Conservation (phyloP, 2,888 invertebrate species). For the Conomelus anceps region DNA sequence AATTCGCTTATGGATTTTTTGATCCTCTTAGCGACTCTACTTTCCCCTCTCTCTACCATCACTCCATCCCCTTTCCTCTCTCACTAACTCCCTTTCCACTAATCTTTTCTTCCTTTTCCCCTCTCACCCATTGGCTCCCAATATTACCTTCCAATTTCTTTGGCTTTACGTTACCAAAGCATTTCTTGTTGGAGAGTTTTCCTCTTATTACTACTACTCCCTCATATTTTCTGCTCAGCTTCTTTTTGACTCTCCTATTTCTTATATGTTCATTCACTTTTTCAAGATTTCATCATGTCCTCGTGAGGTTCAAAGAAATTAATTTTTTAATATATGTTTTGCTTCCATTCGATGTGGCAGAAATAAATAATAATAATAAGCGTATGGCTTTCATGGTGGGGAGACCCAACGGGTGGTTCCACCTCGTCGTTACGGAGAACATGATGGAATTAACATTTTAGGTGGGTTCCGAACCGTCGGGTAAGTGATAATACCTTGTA, state of each 20-base stretch:
- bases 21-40: conserved; percentile 16
- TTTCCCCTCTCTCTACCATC: background rate
- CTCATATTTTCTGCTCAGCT: background rate
- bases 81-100: background rate
- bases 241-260: background rate
- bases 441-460: too few relatives aligned
- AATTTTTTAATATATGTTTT: too few relatives aligned
- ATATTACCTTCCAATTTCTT: conserved; percentile 23
- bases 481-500: too few relatives aligned
- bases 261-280: background rate
- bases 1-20: conserved; percentile 24
- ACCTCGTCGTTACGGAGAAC: too few relatives aligned
- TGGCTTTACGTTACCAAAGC: background rate
- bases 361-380: too few relatives aligned
- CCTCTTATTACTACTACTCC: background rate
- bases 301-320: too few relatives aligned
- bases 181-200: background rate
- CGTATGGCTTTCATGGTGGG: too few relatives aligned
- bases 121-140: conserved; percentile 30
- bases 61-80: background rate
- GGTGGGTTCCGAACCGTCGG: too few relatives aligned
- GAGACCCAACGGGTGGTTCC: too few relatives aligned
- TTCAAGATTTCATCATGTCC: too few relatives aligned
- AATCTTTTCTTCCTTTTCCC: conserved; percentile 1
- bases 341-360: too few relatives aligned